Conservation (phyloP, 2,113 vertebrate species). For the Glaucidium brasilianum region DNA sequence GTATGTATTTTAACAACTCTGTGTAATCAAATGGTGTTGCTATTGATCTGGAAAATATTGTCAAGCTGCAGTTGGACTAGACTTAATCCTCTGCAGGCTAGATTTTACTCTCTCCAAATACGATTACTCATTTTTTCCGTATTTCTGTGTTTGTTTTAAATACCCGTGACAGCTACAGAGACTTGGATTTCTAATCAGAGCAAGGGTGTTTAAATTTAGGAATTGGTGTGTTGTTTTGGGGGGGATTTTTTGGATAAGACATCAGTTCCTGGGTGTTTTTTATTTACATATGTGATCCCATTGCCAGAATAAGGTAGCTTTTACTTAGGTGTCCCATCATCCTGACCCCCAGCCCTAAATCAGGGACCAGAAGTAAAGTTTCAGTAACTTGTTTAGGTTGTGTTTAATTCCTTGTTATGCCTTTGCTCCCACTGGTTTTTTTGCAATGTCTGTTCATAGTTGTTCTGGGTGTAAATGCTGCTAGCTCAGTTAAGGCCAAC, state of each 20-base stretch:
- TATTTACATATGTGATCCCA: not conserved
- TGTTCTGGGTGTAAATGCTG: not conserved
- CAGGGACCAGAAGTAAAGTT: not conserved
- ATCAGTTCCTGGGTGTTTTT: not conserved
- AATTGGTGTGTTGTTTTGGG: not conserved
- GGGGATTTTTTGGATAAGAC: not conserved
- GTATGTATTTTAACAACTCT: not conserved
- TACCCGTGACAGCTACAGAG: constrained; percentile 5
- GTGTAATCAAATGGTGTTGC: not conserved
- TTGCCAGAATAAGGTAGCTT: not conserved
- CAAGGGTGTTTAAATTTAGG: constrained; percentile 2
- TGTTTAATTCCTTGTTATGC: not conserved
- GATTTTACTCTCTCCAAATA: constrained; percentile 31
- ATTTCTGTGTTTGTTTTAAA: constrained; percentile 53
- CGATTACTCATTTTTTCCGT: constrained; percentile 57
- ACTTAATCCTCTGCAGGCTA: constrained; percentile 53
- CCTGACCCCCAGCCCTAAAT: not conserved
- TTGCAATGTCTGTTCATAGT: not conserved
- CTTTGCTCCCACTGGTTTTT: not conserved
- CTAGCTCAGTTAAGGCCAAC: not conserved
- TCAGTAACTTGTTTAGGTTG: not conserved
- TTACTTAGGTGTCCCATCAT: not conserved
- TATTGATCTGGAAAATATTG: constrained; percentile 47
- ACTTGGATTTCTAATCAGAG: constrained; percentile 37
- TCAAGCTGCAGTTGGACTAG: not conserved